These are phyloP conservation scores for Eupithecia centaureata DNA, from an alignment of 2,888 invertebrate species.

Conservation along the genomic window DNA sequence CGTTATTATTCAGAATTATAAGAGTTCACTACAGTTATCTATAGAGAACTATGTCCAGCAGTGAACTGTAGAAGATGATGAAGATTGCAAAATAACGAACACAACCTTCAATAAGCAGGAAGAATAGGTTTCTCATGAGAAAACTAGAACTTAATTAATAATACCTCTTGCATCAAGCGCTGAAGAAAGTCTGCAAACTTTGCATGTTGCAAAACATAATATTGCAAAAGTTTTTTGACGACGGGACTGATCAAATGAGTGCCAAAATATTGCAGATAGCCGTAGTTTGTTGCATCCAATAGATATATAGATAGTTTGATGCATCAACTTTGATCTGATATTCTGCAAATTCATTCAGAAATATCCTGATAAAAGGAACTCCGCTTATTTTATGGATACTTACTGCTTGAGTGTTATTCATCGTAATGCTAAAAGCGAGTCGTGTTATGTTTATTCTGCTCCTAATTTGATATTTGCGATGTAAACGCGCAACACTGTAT, in stretches of 20 bases:
- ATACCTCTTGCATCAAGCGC: conserved; percentile 28
- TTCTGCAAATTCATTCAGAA: conserved; percentile 19
- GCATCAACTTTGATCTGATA: conserved; percentile 17
- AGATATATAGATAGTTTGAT: too few species aligned
- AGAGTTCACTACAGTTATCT: background rate
- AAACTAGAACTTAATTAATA: background rate
- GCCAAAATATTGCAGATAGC: conserved; percentile 11
- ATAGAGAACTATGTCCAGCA: background rate
- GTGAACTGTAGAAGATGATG: background rate
- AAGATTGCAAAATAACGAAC: background rate
- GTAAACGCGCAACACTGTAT: conserved; percentile 37
- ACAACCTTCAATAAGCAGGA: background rate
- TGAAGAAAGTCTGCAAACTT: conserved; percentile 2
- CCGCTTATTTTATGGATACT: conserved; percentile 33
- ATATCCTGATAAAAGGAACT: conserved; percentile 22
- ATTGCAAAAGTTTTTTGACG: conserved; percentile 54
- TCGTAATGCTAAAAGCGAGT: conserved; percentile 38
- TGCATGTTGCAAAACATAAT: conserved; percentile 29
- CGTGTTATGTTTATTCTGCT: conserved; percentile 40
- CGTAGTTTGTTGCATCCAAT: conserved; percentile 23
- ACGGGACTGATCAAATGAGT: conserved; percentile 53
- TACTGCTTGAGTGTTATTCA: conserved; percentile 34
- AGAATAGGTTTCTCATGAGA: background rate
- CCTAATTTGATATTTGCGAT: conserved; percentile 43
- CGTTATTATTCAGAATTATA: background rate